Base-by-base conservation (phyloP, 2,888 invertebrate species). In the Aphodius granarius region DNA sequence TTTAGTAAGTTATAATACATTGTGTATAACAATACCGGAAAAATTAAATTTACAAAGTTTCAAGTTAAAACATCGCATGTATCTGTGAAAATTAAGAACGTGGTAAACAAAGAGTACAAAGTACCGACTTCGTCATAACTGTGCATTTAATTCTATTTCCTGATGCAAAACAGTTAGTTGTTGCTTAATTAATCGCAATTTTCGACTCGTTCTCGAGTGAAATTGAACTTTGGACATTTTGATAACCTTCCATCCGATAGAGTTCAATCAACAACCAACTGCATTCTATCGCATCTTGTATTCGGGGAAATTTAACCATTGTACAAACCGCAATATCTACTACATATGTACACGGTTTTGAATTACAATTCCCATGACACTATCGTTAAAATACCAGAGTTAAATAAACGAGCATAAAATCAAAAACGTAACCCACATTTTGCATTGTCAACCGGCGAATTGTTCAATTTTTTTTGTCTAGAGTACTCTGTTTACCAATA, bases 1-100 rank as follows among this genome's bases (percentile, higher is more conserved):
- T 68, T 20, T 80, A 71, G 80, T 80, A 78, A 62, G 75, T 71
- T 43, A 43, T n/a, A n/a, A n/a, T n/a, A n/a, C n/a, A n/a, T n/a
- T n/a, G n/a, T n/a, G n/a, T n/a, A n/a, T n/a, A n/a, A n/a, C n/a
- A n/a, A n/a, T n/a, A n/a, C n/a, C n/a, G n/a, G n/a, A n/a, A n/a
- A n/a, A n/a, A n/a, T n/a, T n/a, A n/a, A n/a, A n/a, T n/a, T n/a
- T n/a, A n/a, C n/a, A n/a, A n/a, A n/a, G n/a, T n/a, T n/a, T n/a
- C n/a, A n/a, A n/a, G n/a, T n/a, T n/a, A n/a, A n/a, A n/a, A n/a
- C n/a, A n/a, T n/a, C n/a, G n/a, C n/a, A n/a, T n/a, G n/a, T n/a
- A n/a, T n/a, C n/a, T n/a, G n/a, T 43, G 3, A 43, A 0, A 43
- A 43, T 43, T 1, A 9, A 43, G 2, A 43, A 43, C 1, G 43